Conservation (phyloP, 2,797 vertebrate genomes). For the Schizopygopsis malacanthus region DNA sequence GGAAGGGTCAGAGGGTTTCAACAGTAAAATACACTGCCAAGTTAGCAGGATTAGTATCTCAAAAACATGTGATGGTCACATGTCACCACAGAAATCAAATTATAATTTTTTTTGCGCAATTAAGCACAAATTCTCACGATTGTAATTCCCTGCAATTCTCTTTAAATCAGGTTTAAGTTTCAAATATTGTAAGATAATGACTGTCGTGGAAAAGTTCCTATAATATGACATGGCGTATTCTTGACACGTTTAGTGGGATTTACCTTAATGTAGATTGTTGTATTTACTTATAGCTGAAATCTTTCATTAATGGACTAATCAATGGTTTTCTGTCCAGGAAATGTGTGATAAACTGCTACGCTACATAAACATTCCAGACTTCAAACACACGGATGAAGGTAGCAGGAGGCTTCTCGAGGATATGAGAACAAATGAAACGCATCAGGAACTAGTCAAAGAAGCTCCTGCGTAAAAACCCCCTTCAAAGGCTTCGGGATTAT, state of each 20-base stretch:
- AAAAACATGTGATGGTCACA: neutral
- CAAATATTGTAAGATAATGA: neutral
- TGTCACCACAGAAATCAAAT: neutral
- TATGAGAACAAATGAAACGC: slow-evolving; percentile 57
- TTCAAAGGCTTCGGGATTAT: slow-evolving; percentile 44
- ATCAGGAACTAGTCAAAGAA: slow-evolving; percentile 44
- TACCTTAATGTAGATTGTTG: neutral
- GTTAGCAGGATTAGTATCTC: neutral
- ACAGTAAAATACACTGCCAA: neutral
- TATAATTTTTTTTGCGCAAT: too few species aligned
- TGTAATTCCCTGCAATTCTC: neutral
- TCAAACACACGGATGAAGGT: slow-evolving; percentile 52
- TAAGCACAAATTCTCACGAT: neutral
- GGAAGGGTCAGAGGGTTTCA: slow-evolving; percentile 57
- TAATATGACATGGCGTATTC: too few species aligned
- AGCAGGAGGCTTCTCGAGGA: slow-evolving; percentile 49
- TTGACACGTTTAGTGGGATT: neutral
- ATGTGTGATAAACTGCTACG: slow-evolving; percentile 20
- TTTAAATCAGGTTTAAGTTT: neutral
- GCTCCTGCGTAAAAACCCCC: slow-evolving; percentile 24
- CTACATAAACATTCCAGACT: slow-evolving; percentile 49
- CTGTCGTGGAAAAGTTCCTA: too few species aligned
- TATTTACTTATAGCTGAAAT: neutral
- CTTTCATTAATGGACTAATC: neutral
- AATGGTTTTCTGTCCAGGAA: slow-evolving; percentile 48